Evolutionary conservation across 23 tunicate genomes (phyloP), one percentile per base, ranked within the genome.

Genomic region (Corella eumyota): DNA sequence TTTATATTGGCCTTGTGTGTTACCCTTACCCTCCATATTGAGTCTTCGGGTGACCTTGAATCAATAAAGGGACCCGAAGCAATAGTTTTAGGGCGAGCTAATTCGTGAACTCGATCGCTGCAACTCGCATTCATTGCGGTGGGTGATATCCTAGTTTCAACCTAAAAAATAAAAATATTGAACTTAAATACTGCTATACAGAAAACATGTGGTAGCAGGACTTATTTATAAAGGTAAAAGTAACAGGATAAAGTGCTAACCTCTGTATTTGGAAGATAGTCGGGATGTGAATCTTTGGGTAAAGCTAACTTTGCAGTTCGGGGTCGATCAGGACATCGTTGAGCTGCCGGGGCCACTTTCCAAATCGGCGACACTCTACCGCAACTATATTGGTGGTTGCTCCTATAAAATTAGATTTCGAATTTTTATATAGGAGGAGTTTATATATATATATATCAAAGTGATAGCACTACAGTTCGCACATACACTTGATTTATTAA

Each of bases 321-420:
- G 7, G 94, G 78, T 33, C 94, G 45, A 9, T 50, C 50, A 20
- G 69, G 32, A 32, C 94, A 84, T 0, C 62, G 30, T 32, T 38
- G 32, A 0, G 94, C 83, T 3, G 59, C 50, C 33, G 22, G 24
- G 1, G 32, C 35, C 0, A 84, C 94, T 19, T 56, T 50, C 94
- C 94, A 84, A 33, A 84, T 63, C 9, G 94, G 83, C 11, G 94
- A 84, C 6, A 69, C 83, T 1, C 94, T 67, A 0, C 94, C 94
- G 53, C 94, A 84, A 31, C 94, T 78, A 45, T 67, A 84, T 25
- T 67, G 83, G 62, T 75, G 83, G 30, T 75, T 68, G 37, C 59
- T 64, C 56, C 94, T 84, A 73, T 9, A 53, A 57, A 25, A 66
- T 7, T 7, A 4, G n/a, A n/a, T n/a, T n/a, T n/a, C n/a, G n/a